phyloP scores from a whole-genome alignment of 2,113 vertebrate species.

The Mirounga angustirostris region DNA sequence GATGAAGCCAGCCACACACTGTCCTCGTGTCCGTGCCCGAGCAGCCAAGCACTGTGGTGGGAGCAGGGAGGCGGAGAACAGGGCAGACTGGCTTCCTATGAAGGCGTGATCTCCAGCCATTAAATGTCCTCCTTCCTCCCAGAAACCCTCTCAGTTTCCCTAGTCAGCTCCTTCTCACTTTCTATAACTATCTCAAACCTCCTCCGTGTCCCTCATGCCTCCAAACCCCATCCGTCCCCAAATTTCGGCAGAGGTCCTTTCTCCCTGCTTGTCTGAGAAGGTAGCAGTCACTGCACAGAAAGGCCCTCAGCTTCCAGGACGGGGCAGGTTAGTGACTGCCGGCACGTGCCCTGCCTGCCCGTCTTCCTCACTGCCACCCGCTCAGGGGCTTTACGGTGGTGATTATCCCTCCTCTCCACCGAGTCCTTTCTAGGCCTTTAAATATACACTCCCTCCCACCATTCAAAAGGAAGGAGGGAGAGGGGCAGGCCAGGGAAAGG shows the following conservation, averaged over 20 bases:
- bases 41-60: background rate
- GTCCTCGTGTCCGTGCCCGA: background rate
- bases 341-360: accelerated
- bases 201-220: background rate
- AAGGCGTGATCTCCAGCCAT: background rate
- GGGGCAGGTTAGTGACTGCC: accelerated
- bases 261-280: background rate
- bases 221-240: background rate
- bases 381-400: too few species aligned
- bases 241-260: background rate
- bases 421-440: background rate
- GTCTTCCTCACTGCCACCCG: background rate
- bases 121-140: background rate
- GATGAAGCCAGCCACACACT: background rate
- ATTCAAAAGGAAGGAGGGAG: background rate
- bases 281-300: background rate
- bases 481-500: background rate
- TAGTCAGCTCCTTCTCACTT: background rate
- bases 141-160: background rate
- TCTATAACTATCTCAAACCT: background rate
- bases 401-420: background rate
- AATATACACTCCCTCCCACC: background rate
- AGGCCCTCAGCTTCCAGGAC: background rate
- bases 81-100: background rate
- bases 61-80: background rate